A percentile compares a stretch with the other conserved stretches of the same genome.
Evolutionary conservation across 2,888 invertebrate species (phyloP).

Genomic region (Macaria notata): DNA sequence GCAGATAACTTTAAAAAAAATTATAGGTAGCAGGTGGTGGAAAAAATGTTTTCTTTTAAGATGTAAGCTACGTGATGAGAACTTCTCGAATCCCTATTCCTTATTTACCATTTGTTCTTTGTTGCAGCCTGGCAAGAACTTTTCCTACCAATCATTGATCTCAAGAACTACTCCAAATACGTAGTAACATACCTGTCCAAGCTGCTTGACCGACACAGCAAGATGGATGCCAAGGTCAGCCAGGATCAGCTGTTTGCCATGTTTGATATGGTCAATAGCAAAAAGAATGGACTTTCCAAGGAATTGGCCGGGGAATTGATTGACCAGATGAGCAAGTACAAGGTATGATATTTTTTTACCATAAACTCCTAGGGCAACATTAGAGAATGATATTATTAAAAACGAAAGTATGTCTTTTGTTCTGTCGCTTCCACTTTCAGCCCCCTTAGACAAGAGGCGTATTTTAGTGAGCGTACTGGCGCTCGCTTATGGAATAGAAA

Average conservation of each 20-base stretch:
- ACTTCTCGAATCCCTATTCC: too few relatives aligned
- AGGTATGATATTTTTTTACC: slow-evolving; percentile 71
- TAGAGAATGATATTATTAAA: too few relatives aligned
- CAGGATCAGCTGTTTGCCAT: slow-evolving; percentile 83
- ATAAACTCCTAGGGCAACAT: neutral
- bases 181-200: slow-evolving; percentile 83
- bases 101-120: neutral
- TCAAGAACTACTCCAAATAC: slow-evolving; percentile 86
- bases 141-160: slow-evolving; percentile 87
- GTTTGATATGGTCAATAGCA: slow-evolving; percentile 82
- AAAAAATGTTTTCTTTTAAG: too few relatives aligned
- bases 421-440: too few relatives aligned
- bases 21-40: too few relatives aligned
- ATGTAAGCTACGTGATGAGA: too few relatives aligned
- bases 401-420: too few relatives aligned
- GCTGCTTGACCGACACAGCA: slow-evolving; percentile 68
- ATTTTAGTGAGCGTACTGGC: too few relatives aligned
- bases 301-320: slow-evolving; percentile 81
- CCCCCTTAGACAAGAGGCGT: too few relatives aligned
- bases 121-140: slow-evolving; percentile 88
- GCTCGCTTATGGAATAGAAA: too few relatives aligned
- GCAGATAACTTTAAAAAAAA: too few relatives aligned
- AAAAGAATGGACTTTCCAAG: slow-evolving; percentile 79
- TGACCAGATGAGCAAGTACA: slow-evolving; percentile 78
- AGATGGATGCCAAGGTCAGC: slow-evolving; percentile 62